Evolutionary conservation across 1,140 invertebrate species (phyloP), one percentile per base, ranked within the genome.

Genomic region (Ceratina calcarata): DNA sequence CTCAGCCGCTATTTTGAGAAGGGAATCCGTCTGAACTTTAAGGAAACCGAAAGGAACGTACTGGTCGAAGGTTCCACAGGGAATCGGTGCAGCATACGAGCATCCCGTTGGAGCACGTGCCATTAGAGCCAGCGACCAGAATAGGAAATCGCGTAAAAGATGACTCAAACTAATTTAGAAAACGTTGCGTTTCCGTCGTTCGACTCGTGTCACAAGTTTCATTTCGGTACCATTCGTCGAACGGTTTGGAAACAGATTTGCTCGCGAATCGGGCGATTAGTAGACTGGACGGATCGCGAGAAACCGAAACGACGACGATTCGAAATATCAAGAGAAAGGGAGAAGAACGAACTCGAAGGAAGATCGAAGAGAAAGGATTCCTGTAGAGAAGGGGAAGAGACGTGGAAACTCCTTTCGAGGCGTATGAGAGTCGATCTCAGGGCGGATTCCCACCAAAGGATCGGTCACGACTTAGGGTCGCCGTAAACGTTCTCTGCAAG

Each of bases 341-440:
- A 66, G 77, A 83, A 61, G 62, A 53, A 79, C 24, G 58, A 37
- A 66, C 45, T n/a, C 24, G 37, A n/a, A 18, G 64, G 61, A 68
- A 67, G 67, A 69, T 53, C 60, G 37, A 69, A 24, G 60, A 22
- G 55, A 80, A 66, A 68, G 55, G 64, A 67, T 49, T 18, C 4
- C n/a, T 16, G 65, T 7, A 67, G 61, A 73, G 62, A 77, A 72
- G 67, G 71, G 66, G 80, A 70, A 70, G 60, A 66, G 57, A 81
- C 64, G 61, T 78, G 81, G 78, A 81, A 86, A 84, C 78, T 68
- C 60, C 73, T 80, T 81, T 74, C 84, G 66, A 85, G 80, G 90
- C 85, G 90, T 92, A 92, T 92, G 91, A 91, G 91, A 92, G 91
- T 92, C 88, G 91, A 92, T 92, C 91, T 91, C 89, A 84, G 91